Percentiles rank a stretch among this genome's conserved stretches.
phyloP scores from a whole-genome alignment of 2,113 vertebrate species.

The Neolamprologus sp. region DNA sequence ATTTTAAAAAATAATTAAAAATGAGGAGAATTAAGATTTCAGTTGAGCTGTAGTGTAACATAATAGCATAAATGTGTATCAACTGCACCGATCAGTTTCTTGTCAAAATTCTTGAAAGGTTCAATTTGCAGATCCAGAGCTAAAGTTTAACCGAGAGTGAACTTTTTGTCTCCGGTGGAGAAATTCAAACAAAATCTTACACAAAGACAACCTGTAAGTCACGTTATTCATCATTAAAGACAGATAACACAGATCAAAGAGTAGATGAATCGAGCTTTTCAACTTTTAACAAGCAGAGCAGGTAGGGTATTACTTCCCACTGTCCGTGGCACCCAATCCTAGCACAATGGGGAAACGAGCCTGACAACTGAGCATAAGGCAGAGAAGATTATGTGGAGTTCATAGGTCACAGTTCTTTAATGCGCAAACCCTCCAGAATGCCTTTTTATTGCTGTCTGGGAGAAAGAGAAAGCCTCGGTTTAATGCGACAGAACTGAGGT shows the following conservation, averaged over 20 bases:
- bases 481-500: conserved; percentile 45
- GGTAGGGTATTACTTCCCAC: conserved; percentile 1
- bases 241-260: conserved; percentile 13
- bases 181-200: neutral
- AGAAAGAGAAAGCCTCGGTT: conserved; percentile 39
- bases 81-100: neutral
- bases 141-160: neutral
- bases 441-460: conserved; percentile 42
- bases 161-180: neutral
- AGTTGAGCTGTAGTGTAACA: neutral
- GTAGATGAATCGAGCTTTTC: conserved; percentile 16
- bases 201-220: conserved; percentile 26
- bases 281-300: conserved; percentile 11
- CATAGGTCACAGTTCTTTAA: conserved; percentile 58
- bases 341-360: conserved; percentile 11
- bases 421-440: conserved; percentile 42
- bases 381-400: conserved; percentile 52
- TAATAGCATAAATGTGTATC: neutral
- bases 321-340: neutral
- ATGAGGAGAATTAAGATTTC: neutral
- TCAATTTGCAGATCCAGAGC: neutral
- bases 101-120: neutral
- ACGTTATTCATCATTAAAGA: conserved; percentile 33
- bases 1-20: neutral
- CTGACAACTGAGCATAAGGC: conserved; percentile 40